These are phyloP conservation scores for Rhingia campestris DNA, from an alignment of 2,888 invertebrate species.

Conservation along the genomic window DNA sequence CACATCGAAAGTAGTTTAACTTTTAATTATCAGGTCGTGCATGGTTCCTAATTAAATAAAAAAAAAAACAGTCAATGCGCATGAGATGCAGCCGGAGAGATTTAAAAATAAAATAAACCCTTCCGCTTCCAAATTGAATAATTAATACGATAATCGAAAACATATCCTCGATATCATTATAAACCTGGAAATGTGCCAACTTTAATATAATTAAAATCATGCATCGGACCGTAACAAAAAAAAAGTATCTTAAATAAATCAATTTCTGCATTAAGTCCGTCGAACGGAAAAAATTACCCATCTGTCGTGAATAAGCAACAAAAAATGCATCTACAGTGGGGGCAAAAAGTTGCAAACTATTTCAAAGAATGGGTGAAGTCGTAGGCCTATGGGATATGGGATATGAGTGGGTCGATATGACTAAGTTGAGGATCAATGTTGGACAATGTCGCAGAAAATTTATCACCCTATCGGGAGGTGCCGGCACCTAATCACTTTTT, in stretches of 20 bases:
- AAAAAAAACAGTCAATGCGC: background rate
- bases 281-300: constrained; percentile 16
- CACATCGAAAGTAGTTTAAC: constrained; percentile 27
- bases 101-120: constrained; percentile 6
- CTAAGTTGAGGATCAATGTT: too few relatives aligned
- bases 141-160: constrained; percentile 68
- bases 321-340: constrained; percentile 12
- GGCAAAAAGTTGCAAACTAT: background rate
- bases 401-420: too few relatives aligned
- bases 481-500: too few relatives aligned
- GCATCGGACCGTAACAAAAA: constrained; percentile 62
- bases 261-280: constrained; percentile 46
- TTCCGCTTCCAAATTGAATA: constrained; percentile 60
- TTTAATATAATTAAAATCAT: constrained; percentile 71
- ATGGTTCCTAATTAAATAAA: constrained; percentile 2
- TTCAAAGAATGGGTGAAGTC: too few relatives aligned
- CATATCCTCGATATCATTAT: constrained; percentile 68
- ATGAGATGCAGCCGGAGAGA: background rate
- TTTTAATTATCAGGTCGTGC: constrained; percentile 32
- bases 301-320: constrained; percentile 32
- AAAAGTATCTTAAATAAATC: constrained; percentile 48
- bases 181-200: constrained; percentile 67
- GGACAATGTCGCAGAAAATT: too few relatives aligned
- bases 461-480: too few relatives aligned
- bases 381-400: too few relatives aligned